Evolutionary conservation across 2,113 vertebrate species (phyloP).

Genomic region (Dascyllus trimaculatus): DNA sequence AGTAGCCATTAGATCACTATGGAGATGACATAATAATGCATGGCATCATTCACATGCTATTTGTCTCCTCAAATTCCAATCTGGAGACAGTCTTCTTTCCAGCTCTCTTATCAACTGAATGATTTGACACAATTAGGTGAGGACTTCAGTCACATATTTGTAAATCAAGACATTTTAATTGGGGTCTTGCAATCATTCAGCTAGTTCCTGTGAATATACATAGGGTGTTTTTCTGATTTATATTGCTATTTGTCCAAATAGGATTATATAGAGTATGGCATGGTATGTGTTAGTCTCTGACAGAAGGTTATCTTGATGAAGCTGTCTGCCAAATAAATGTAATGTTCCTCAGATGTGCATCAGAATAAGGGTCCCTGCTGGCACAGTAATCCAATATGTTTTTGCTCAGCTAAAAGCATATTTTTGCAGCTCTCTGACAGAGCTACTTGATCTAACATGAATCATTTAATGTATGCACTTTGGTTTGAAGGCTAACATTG

Average conservation of each 20-base stretch:
- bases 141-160: slow-evolving; percentile 67
- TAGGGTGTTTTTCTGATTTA: slow-evolving; percentile 23
- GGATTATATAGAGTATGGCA: slow-evolving; percentile 5
- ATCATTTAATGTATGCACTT: slow-evolving; percentile 83
- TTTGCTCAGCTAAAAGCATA: slow-evolving; percentile 69
- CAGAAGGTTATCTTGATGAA: slow-evolving; percentile 52
- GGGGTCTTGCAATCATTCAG: slow-evolving; percentile 51
- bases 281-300: slow-evolving; percentile 37
- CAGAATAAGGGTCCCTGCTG: slow-evolving; percentile 52
- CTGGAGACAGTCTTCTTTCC: slow-evolving; percentile 63
- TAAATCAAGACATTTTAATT: slow-evolving; percentile 71
- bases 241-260: slow-evolving; percentile 41
- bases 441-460: slow-evolving; percentile 76
- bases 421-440: slow-evolving; percentile 60
- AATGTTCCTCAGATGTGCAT: slow-evolving; percentile 45
- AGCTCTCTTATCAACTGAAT: slow-evolving; percentile 66
- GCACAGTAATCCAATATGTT: slow-evolving; percentile 58
- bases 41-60: slow-evolving; percentile 83
- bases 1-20: slow-evolving; percentile 82
- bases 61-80: slow-evolving; percentile 85
- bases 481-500: slow-evolving; percentile 81
- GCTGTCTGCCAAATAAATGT: slow-evolving; percentile 60
- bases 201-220: not conserved
- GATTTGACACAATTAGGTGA: slow-evolving; percentile 73
- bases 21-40: slow-evolving; percentile 84